These are phyloP conservation scores for Trachelus iudaicus DNA, from an alignment of 2,888 invertebrate species.

Conservation along the genomic window DNA sequence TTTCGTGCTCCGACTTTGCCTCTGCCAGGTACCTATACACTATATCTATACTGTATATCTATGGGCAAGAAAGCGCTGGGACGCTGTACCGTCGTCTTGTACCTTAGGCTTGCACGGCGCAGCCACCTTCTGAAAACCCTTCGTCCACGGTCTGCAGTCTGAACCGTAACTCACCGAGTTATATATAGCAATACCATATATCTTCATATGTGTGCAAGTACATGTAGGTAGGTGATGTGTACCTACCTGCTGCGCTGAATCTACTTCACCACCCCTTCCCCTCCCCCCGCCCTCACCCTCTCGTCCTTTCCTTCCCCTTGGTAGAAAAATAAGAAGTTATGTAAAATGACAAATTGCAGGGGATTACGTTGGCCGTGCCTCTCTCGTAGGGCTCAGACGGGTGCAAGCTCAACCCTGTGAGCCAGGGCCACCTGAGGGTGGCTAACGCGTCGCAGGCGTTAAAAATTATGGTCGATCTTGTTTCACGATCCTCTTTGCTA, in stretches of 20 bases:
- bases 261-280: neutral
- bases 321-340: constrained; percentile 45
- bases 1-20: constrained; percentile 13
- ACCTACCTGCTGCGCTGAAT: neutral
- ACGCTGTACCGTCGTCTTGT: constrained; percentile 19
- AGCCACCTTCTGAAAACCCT: constrained; percentile 3
- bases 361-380: constrained; percentile 41
- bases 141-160: neutral
- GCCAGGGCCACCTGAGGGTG: no score
- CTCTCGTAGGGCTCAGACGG: no score
- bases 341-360: constrained; percentile 50
- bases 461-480: no score
- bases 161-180: no score
- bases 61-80: constrained; percentile 10
- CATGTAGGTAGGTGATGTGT: no score
- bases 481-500: no score
- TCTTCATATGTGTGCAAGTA: no score
- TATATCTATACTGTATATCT: neutral
- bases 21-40: neutral
- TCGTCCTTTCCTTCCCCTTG: neutral
- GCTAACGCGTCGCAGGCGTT: no score
- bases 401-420: no score
- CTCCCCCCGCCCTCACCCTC: neutral
- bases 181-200: no score
- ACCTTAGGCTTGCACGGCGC: constrained; percentile 5